phyloP scores from a whole-genome alignment of 2,888 invertebrate species.

The Lycophotia porphyrea region DNA sequence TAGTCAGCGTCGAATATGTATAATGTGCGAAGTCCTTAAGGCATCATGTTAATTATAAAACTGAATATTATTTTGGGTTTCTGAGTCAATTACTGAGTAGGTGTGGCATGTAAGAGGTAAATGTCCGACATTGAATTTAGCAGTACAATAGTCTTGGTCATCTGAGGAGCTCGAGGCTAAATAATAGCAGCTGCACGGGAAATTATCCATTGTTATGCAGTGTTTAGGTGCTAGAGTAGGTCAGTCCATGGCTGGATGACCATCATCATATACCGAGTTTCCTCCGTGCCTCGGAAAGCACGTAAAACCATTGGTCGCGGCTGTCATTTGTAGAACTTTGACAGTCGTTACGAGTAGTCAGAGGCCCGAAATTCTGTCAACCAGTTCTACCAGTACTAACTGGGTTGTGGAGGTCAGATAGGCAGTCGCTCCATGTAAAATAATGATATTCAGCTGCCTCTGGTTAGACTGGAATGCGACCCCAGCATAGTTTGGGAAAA shows the following conservation, averaged over 20 bases:
- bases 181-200: background rate
- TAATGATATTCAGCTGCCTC: background rate
- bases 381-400: background rate
- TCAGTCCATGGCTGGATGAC: background rate
- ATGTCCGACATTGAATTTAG: conserved; percentile 33
- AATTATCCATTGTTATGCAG: background rate
- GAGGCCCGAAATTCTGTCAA: background rate
- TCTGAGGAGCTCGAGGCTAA: background rate
- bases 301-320: background rate
- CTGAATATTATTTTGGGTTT: conserved; percentile 53
- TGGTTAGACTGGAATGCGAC: background rate
- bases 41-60: conserved; percentile 56
- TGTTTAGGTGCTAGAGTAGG: background rate
- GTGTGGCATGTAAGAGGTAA: conserved; percentile 35
- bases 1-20: background rate
- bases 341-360: background rate
- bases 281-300: background rate
- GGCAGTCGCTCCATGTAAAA: background rate
- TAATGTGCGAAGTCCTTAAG: background rate
- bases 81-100: conserved; percentile 38
- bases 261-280: background rate
- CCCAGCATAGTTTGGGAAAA: background rate
- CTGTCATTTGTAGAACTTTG: background rate
- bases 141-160: background rate
- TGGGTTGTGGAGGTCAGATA: background rate